These are phyloP conservation scores for Drosophila affinis DNA, from an alignment of 2,888 invertebrate species.

Conservation along the genomic window DNA sequence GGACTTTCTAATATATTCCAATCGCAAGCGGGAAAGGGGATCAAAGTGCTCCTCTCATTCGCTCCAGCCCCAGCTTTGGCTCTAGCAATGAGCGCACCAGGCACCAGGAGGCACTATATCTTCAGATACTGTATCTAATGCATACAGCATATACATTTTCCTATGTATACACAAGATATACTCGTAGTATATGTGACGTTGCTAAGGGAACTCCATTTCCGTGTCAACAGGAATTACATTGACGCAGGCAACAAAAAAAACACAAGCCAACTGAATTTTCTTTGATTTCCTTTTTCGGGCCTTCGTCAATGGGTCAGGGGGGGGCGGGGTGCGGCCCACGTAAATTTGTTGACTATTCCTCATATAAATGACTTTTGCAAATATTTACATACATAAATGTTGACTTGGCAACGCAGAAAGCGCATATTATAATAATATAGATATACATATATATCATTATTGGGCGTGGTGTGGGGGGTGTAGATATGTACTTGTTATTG, in stretches of 20 bases:
- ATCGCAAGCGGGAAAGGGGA: background rate
- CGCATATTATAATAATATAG: background rate
- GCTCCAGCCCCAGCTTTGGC: background rate
- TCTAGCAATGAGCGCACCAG: background rate
- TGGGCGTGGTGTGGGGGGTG: conserved; percentile 5
- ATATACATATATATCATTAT: conserved; percentile 9
- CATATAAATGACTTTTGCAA: conserved; percentile 28
- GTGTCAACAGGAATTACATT: conserved; percentile 55
- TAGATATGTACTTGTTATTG: conserved; percentile 29
- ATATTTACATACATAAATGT: conserved; percentile 45
- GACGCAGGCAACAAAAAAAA: conserved; percentile 37
- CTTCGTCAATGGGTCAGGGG: conserved; percentile 46
- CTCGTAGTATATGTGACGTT: conserved; percentile 13
- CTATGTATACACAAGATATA: background rate
- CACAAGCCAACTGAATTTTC: background rate
- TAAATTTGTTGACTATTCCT: conserved; percentile 52
- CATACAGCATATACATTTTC: conserved; percentile 9
- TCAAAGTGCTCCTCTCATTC: conserved; percentile 1
- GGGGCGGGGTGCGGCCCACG: background rate
- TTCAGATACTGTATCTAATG: conserved; percentile 13
- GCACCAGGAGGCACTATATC: conserved; percentile 48
- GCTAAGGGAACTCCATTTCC: conserved; percentile 38
- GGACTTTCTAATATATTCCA: conserved; percentile 75
- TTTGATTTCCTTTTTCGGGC: conserved; percentile 44
- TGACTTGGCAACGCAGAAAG: conserved; percentile 36